Conservation (phyloP, 2,888 invertebrate genomes). For the Synergus itoensis region DNA sequence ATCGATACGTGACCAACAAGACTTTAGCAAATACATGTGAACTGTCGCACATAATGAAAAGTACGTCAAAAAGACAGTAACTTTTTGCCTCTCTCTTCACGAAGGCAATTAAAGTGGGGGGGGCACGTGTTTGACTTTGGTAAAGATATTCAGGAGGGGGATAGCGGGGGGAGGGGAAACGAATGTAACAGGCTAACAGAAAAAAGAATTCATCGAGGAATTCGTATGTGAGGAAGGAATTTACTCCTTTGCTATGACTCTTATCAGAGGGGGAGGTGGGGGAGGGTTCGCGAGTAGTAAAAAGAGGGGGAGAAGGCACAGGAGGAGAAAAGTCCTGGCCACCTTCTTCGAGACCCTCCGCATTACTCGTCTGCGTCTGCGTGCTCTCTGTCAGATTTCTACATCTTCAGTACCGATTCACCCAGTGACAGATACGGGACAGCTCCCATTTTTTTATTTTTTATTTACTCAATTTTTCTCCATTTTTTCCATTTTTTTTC, state of each 20-base stretch:
- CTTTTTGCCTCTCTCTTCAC: background rate
- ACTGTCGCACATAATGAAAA: background rate
- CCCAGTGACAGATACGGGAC: constrained; percentile 67
- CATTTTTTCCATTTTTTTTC: background rate
- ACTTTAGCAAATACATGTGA: constrained; percentile 19
- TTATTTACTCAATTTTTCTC: background rate
- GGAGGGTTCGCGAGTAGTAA: constrained; percentile 45
- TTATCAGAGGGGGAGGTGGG: constrained; percentile 33
- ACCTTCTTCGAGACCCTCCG: constrained; percentile 68
- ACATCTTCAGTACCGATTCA: constrained; percentile 67
- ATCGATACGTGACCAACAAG: constrained; percentile 14
- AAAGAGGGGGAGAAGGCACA: constrained; percentile 50
- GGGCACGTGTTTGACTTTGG: background rate
- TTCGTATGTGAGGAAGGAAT: background rate
- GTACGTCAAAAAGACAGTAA: background rate
- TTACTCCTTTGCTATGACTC: background rate
- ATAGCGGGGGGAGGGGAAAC: background rate
- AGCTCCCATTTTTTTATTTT: constrained; percentile 43
- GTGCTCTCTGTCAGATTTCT: constrained; percentile 60
- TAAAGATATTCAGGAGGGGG: background rate
- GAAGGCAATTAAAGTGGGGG: background rate
- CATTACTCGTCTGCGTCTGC: constrained; percentile 62
- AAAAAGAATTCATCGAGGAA: background rate
- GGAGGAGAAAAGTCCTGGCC: constrained; percentile 67
- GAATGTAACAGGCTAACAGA: background rate